Evolutionary conservation across 2,888 invertebrate species (phyloP), one percentile per base, ranked within the genome.

Genomic region (Anarsia innoxiella): DNA sequence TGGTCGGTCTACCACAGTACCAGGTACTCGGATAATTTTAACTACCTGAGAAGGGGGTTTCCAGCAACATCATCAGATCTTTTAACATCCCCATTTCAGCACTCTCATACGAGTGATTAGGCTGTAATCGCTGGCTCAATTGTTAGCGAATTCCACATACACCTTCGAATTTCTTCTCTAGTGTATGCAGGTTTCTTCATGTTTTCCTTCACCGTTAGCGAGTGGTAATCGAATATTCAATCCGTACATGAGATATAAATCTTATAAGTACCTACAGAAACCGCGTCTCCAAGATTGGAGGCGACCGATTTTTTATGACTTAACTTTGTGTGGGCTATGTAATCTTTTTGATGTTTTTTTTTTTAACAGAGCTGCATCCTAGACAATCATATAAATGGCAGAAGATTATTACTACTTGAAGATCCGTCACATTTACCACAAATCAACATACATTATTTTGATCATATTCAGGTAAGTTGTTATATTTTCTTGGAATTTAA

Each of bases 1-100:
- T 53, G 0, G 61, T 87, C 0, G 85, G 84, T 0, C 62, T 86
- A 8, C 83, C 86, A 0, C 68, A 86, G 34, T 89, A 89, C 46
- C 76, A 58, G 66, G 88, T 25, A n/a, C 8, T 3, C 8, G 4
- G 3, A 8, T 19, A 19, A 19, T 19, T 8, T 19, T 19, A 19
- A 3, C 19, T 5, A 8, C 19, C 19, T 19, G n/a, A n/a, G n/a
- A n/a, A n/a, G n/a, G n/a, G n/a, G n/a, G n/a, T n/a, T n/a, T n/a
- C n/a, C n/a, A n/a, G n/a, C n/a, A n/a, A n/a, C n/a, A n/a, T n/a
- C n/a, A n/a, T n/a, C n/a, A n/a, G n/a, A n/a, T n/a, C n/a, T n/a
- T n/a, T n/a, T n/a, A n/a, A n/a, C n/a, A n/a, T n/a, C n/a, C n/a
- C n/a, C n/a, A n/a, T n/a, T n/a, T n/a, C n/a, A n/a, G n/a, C n/a